Evolutionary conservation across 1,140 invertebrate genomes (phyloP).

Genomic region (Pogonus chalceus): DNA sequence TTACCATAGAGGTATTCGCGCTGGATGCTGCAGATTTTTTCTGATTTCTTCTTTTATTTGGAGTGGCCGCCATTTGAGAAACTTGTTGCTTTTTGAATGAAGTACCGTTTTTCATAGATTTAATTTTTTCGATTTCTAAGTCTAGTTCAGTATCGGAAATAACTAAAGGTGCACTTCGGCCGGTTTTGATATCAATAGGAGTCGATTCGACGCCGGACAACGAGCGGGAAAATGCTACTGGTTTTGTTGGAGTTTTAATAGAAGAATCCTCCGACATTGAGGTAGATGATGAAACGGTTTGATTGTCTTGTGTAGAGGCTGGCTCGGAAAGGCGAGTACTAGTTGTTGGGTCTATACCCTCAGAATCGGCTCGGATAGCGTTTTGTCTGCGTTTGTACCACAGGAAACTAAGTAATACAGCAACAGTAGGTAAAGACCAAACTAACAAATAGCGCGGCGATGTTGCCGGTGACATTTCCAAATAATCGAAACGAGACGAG

Average conservation of each 20-base stretch:
- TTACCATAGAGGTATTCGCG: background rate
- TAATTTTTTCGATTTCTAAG: slow-evolving; percentile 47
- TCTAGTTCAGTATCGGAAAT: slow-evolving; percentile 50
- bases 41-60: background rate
- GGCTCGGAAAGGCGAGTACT: background rate
- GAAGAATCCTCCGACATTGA: slow-evolving; percentile 23
- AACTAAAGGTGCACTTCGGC: slow-evolving; percentile 40
- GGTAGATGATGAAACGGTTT: slow-evolving; percentile 32
- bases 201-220: slow-evolving; percentile 40
- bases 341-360: slow-evolving; percentile 21
- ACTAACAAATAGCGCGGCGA: slow-evolving; percentile 47
- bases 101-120: slow-evolving; percentile 17
- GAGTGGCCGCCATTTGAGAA: slow-evolving; percentile 17
- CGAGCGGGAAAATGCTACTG: slow-evolving; percentile 18
- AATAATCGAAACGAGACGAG: background rate
- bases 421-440: slow-evolving; percentile 48
- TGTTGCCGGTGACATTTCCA: slow-evolving; percentile 42
- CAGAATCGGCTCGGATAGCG: slow-evolving; percentile 34
- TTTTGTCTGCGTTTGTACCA: slow-evolving; percentile 52
- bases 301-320: slow-evolving; percentile 26
- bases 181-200: slow-evolving; percentile 46
- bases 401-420: slow-evolving; percentile 48
- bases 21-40: slow-evolving; percentile 4
- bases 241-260: slow-evolving; percentile 8
- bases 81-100: slow-evolving; percentile 10